Evolutionary conservation across 1,140 invertebrate genomes (phyloP).

Genomic region (Cydia strobilella): DNA sequence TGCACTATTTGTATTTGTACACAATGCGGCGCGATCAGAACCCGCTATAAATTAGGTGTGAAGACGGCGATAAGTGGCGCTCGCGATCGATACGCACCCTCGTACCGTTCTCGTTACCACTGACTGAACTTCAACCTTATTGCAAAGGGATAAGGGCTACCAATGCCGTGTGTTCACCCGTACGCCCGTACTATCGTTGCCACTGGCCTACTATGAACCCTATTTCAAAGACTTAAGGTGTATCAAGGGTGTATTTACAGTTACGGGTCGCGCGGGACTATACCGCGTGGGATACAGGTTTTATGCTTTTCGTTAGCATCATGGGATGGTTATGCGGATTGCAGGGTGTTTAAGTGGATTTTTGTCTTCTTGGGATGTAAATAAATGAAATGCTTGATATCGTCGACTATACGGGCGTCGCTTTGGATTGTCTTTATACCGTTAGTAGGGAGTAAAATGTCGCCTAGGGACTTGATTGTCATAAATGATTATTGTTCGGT

Average conservation of each 20-base stretch:
- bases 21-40: conserved; percentile 53
- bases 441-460: neutral
- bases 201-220: neutral
- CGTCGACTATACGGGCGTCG: too few species aligned
- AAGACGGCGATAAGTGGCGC: conserved; percentile 71
- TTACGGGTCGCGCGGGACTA: neutral
- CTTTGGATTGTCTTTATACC: neutral
- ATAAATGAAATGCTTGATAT: too few species aligned
- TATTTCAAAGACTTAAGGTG: neutral
- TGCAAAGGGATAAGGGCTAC: neutral
- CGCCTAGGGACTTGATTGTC: neutral
- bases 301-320: neutral
- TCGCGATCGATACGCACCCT: conserved; percentile 41
- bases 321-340: neutral
- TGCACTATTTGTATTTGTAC: conserved; percentile 42
- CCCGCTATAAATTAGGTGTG: conserved; percentile 73
- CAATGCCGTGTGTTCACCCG: neutral
- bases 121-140: neutral
- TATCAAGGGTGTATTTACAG: neutral
- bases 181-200: neutral
- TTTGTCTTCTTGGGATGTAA: neutral
- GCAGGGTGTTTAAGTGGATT: neutral
- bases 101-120: conserved; percentile 26
- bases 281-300: conserved; percentile 1
- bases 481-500: too few species aligned